Conservation (phyloP, 35 echinoderm and acorn worm genomes). For the Chiridota heheva region DNA sequence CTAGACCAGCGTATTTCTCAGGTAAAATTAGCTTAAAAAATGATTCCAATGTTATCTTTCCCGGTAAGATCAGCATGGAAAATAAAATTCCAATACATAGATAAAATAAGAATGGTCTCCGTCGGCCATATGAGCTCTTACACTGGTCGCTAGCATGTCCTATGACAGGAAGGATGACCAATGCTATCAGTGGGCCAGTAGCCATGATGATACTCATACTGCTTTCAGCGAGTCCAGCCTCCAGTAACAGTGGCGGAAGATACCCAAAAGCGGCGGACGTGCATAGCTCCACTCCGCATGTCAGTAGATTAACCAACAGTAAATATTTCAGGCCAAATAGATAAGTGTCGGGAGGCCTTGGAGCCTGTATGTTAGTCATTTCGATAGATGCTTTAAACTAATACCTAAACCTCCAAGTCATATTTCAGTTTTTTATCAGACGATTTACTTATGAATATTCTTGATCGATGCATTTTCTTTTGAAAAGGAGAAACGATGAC, state of each 20-base stretch:
- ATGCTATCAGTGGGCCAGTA: constrained; percentile 73
- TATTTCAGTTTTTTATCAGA: too few species aligned
- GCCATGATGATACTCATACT: constrained; percentile 93
- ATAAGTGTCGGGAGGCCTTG: constrained; percentile 27
- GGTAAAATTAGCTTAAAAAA: constrained; percentile 21
- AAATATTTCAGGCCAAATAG: constrained; percentile 70
- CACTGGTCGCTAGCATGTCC: constrained; percentile 83
- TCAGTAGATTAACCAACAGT: constrained; percentile 65
- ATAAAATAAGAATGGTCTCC: constrained; percentile 68
- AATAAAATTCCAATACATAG: constrained; percentile 38
- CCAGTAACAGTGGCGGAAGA: constrained; percentile 85
- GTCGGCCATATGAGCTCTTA: constrained; percentile 77
- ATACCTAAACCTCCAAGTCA: too few species aligned
- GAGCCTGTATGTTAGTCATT: too few species aligned
- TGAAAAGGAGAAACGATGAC: too few species aligned
- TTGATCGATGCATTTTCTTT: too few species aligned
- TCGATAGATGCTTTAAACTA: too few species aligned
- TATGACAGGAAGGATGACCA: constrained; percentile 75
- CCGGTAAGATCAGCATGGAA: constrained; percentile 64
- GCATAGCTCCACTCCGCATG: constrained; percentile 86
- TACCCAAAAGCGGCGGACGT: constrained; percentile 95
- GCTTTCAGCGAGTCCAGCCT: constrained; percentile 87
- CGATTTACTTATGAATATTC: too few species aligned
- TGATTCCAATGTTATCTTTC: constrained; percentile 21
- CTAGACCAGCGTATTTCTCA: constrained; percentile 29